These are phyloP conservation scores for Ophioninae sp. DNA, from an alignment of 2,888 invertebrate species.

Conservation along the genomic window DNA sequence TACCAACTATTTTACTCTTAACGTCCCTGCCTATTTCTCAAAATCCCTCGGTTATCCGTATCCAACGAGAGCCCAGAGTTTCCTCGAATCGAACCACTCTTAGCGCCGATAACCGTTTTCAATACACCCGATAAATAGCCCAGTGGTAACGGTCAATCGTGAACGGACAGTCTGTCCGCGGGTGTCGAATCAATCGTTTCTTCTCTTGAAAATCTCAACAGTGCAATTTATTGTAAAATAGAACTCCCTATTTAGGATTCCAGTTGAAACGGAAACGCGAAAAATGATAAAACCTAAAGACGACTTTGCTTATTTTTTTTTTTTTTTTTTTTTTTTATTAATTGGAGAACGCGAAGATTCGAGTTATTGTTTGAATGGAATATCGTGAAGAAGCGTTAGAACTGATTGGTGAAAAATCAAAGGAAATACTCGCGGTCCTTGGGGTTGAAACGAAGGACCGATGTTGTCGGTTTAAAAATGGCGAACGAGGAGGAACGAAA, in stretches of 20 bases:
- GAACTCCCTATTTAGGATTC: not conserved
- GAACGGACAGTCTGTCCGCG: not conserved
- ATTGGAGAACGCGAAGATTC: too few species aligned
- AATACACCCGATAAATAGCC: not conserved
- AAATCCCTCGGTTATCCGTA: constrained; percentile 51
- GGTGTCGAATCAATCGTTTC: not conserved
- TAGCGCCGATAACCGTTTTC: not conserved
- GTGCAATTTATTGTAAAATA: not conserved
- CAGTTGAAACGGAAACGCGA: too few species aligned
- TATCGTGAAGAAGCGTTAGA: too few species aligned
- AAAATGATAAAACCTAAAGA: too few species aligned
- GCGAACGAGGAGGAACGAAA: constrained; percentile 24
- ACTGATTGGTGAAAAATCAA: too few species aligned
- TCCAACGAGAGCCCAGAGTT: constrained; percentile 41
- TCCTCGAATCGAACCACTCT: constrained; percentile 6
- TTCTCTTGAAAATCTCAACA: not conserved
- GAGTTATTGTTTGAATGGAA: too few species aligned
- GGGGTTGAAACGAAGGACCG: not conserved
- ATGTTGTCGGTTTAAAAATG: not conserved
- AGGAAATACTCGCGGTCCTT: not conserved
- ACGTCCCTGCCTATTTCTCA: constrained; percentile 30
- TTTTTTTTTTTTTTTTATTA: too few species aligned
- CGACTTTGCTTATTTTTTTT: too few species aligned
- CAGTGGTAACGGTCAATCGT: not conserved
- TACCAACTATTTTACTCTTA: constrained; percentile 13